These are phyloP conservation scores for Eretmocerus hayati DNA, from an alignment of 2,888 invertebrate genomes.

Conservation along the genomic window DNA sequence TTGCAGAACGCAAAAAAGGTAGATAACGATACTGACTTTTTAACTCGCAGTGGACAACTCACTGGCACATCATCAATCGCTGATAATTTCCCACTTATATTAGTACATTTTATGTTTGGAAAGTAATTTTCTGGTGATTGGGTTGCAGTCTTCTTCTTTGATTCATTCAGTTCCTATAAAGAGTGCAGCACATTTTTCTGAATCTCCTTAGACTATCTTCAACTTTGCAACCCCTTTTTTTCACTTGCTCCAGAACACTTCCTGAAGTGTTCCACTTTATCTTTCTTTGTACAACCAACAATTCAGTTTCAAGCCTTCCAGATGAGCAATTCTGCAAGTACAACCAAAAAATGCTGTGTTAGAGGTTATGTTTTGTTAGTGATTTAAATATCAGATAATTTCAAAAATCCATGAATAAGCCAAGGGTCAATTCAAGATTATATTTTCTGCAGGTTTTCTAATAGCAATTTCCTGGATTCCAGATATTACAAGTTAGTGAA, in stretches of 20 bases:
- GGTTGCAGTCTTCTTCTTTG: slow-evolving; percentile 72
- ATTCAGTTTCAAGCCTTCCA: too few relatives aligned
- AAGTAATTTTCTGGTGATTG: slow-evolving; percentile 66
- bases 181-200: slow-evolving; percentile 84
- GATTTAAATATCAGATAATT: too few relatives aligned
- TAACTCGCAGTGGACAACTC: slow-evolving; percentile 82
- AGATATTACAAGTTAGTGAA: too few relatives aligned
- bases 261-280: slow-evolving; percentile 12
- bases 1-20: slow-evolving; percentile 81
- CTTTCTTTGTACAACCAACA: not conserved
- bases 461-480: too few relatives aligned
- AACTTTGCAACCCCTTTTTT: slow-evolving; percentile 77
- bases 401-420: too few relatives aligned
- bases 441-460: too few relatives aligned
- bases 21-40: slow-evolving; percentile 84
- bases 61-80: slow-evolving; percentile 70
- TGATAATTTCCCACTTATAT: slow-evolving; percentile 74
- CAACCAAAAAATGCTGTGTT: too few relatives aligned
- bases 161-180: slow-evolving; percentile 89
- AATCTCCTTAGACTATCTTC: slow-evolving; percentile 73
- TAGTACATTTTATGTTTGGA: slow-evolving; percentile 86
- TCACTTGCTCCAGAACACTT: slow-evolving; percentile 68
- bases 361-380: too few relatives aligned
- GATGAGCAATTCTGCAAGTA: too few relatives aligned
- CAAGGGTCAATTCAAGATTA: too few relatives aligned